phyloP scores from a whole-genome alignment of 2,797 vertebrate genomes.

The Eidolon dupreanum region DNA sequence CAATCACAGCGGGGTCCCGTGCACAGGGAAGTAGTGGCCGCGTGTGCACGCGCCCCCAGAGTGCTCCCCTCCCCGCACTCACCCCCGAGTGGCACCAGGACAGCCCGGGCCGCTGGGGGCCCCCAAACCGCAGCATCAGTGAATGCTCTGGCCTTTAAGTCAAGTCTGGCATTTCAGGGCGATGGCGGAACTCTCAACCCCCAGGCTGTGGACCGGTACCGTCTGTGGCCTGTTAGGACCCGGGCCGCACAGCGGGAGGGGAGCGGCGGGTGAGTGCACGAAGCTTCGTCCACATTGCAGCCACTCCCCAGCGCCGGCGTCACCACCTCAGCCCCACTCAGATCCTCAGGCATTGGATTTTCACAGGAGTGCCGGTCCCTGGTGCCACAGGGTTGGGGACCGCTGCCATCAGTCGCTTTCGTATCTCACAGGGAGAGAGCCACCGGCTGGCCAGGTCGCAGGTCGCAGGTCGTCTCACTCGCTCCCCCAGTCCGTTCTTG shows the following conservation, averaged over 20 bases:
- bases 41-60: not conserved
- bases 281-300: too few relatives aligned
- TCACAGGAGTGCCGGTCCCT: too few relatives aligned
- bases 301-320: too few relatives aligned
- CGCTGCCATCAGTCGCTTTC: too few relatives aligned
- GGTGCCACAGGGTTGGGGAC: too few relatives aligned
- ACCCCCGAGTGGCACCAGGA: not conserved
- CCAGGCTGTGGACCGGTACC: too few relatives aligned
- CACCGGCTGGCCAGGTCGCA: not conserved
- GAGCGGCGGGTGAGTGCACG: too few relatives aligned
- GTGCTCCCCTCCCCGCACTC: fast-evolving
- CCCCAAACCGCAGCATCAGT: not conserved
- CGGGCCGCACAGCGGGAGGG: too few relatives aligned
- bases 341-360: too few relatives aligned
- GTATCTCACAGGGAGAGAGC: not conserved
- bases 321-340: too few relatives aligned
- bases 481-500: not conserved
- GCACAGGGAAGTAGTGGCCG: not conserved
- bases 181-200: not conserved
- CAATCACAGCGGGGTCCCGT: not conserved
- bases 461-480: not conserved
- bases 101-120: not conserved
- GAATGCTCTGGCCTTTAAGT: not conserved
- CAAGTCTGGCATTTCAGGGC: not conserved
- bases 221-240: too few relatives aligned